These are phyloP conservation scores for Colletes collaris DNA, from an alignment of 2,888 invertebrate species.

Conservation along the genomic window DNA sequence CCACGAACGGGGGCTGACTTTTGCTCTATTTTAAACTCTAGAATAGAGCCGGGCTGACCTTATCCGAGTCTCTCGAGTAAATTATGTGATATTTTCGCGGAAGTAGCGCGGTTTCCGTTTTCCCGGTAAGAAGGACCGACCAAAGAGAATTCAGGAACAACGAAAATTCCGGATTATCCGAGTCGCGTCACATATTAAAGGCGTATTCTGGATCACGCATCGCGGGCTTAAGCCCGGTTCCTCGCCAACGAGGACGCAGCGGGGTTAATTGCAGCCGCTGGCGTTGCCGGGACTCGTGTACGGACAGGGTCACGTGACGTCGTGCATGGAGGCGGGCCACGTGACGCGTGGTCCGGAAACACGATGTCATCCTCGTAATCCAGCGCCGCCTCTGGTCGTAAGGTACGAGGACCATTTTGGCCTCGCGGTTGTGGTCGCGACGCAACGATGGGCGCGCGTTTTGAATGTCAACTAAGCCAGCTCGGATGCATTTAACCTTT, in stretches of 20 bases:
- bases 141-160: no score
- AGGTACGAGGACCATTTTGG: slow-evolving; percentile 44
- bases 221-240: slow-evolving; percentile 24
- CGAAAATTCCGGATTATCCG: no score
- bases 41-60: no score
- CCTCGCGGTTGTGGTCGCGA: slow-evolving; percentile 29
- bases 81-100: no score
- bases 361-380: slow-evolving; percentile 53
- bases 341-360: slow-evolving; percentile 44
- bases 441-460: slow-evolving; percentile 30
- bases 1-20: no score
- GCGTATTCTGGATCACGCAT: slow-evolving; percentile 40
- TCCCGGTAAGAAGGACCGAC: no score
- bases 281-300: slow-evolving; percentile 29
- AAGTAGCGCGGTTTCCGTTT: no score
- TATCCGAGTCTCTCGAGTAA: no score
- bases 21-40: no score
- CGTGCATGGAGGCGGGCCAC: slow-evolving; percentile 34
- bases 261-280: slow-evolving; percentile 59
- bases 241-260: slow-evolving; percentile 29
- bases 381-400: slow-evolving; percentile 32
- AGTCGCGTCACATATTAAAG: slow-evolving; percentile 32
- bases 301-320: neutral
- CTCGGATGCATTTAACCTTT: slow-evolving; percentile 14
- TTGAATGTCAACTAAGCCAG: slow-evolving; percentile 41